phyloP scores from a whole-genome alignment of 2,113 vertebrate species.

The Capricornis sumatraensis region DNA sequence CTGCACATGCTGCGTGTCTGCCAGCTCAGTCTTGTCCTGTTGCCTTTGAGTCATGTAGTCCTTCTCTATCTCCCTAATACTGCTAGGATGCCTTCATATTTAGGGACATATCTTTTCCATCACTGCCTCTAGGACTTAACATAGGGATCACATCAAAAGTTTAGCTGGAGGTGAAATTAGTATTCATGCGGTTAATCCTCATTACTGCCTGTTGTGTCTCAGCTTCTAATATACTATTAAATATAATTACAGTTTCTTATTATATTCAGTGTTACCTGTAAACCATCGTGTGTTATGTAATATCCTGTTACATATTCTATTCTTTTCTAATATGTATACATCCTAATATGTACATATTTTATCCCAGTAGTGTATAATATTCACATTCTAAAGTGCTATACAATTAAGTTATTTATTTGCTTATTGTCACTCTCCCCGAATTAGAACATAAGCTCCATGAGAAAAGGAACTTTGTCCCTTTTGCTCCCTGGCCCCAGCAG shows the following conservation, averaged over 20 bases:
- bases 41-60: not conserved
- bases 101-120: not conserved
- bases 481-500: not conserved
- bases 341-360: not conserved
- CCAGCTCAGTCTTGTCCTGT: accelerated
- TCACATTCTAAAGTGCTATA: not conserved
- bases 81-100: not conserved
- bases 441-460: not conserved
- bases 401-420: not conserved
- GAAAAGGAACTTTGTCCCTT: not conserved
- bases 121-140: not conserved
- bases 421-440: not conserved
- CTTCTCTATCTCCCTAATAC: accelerated
- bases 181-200: not conserved
- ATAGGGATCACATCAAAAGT: not conserved
- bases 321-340: not conserved
- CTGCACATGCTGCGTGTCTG: accelerated
- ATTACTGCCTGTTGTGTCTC: not conserved
- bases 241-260: not conserved
- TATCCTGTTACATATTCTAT: not conserved
- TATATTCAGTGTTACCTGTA: too few relatives aligned
- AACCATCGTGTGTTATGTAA: not conserved
- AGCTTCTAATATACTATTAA: not conserved
- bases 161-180: not conserved
- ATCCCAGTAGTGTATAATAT: not conserved